Base-by-base conservation (phyloP, 2,888 invertebrate species). In the Agrotis ipsilon region DNA sequence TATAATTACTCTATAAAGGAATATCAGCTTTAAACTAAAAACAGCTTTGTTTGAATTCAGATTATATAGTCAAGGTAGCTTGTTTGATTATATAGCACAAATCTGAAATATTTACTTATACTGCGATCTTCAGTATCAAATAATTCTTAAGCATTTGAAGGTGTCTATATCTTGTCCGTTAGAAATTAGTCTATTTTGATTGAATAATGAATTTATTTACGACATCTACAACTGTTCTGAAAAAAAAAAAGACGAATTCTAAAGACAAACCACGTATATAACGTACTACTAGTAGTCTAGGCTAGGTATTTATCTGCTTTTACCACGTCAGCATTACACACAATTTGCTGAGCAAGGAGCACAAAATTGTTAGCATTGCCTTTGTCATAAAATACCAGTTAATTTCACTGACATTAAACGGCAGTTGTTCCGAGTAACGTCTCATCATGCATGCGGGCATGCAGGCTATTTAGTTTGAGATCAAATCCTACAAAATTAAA, bases 331-430 rank as follows among this genome's bases (percentile, higher is more conserved):
- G 3, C 21, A 14, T 21, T 13, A 45, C 45, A 24, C 19, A 7
- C 39, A 54, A 54, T 58, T 39, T 72, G 19, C 72, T 0, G 11
- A 3, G 16, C 14, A 18, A 62, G 61, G 2, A 68, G 9, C 27
- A 60, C 3, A 11, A 48, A 39, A 59, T 19, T 18, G 19, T 24
- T 14, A 6, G 18, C 13, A 0, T 2, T 24, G 18, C 11, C 45
- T 64, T 70, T 70, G 65, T 64, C 19, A 52, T 46, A 18, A 19
- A 65, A 65, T 74, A 24, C 18, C n/a, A 1, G 51, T 16, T n/a
- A 9, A 73, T 51, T 27, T 21, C 16, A 9, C n/a, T 9, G 6
- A 62, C 13, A n/a, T 63, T 49, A 69, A 63, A 73, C 63, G 21
- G 24, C 19, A 27, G 27, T 32, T 7, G 11, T 21, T 1, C 18